These are phyloP conservation scores for Sycophila texana DNA, from an alignment of 2,888 invertebrate species.

Conservation along the genomic window DNA sequence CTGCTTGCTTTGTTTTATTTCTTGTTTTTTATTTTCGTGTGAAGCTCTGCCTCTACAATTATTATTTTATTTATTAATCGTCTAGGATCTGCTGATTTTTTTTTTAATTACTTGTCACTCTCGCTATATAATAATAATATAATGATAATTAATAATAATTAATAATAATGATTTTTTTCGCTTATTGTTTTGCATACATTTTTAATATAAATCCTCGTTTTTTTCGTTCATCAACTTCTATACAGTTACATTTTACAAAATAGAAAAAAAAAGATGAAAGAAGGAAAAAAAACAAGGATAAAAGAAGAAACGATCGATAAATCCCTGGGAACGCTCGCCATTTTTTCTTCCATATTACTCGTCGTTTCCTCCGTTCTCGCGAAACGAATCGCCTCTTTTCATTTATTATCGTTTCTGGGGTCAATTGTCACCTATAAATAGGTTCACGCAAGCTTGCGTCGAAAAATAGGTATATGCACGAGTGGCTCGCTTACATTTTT, in stretches of 20 bases:
- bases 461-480: conserved; percentile 48
- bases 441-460: conserved; percentile 8
- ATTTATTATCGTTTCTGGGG: conserved; percentile 12
- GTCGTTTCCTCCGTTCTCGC: background rate
- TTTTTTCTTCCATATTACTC: background rate
- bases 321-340: conserved; percentile 39
- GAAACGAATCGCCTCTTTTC: conserved; percentile 9
- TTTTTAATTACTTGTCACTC: conserved; percentile 54
- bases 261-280: conserved; percentile 24
- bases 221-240: conserved; percentile 34
- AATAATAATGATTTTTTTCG: conserved; percentile 48
- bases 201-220: conserved; percentile 36
- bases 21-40: conserved; percentile 36
- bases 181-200: conserved; percentile 41
- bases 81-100: conserved; percentile 52
- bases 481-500: conserved; percentile 14
- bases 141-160: conserved; percentile 49
- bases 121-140: conserved; percentile 48
- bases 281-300: conserved; percentile 12
- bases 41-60: conserved; percentile 57
- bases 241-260: conserved; percentile 47
- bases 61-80: conserved; percentile 54
- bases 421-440: conserved; percentile 47
- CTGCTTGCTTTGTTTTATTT: conserved; percentile 55
- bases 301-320: conserved; percentile 41